phyloP scores from a whole-genome alignment of 2,888 invertebrate genomes.

The Nipponacmea schrenckii region DNA sequence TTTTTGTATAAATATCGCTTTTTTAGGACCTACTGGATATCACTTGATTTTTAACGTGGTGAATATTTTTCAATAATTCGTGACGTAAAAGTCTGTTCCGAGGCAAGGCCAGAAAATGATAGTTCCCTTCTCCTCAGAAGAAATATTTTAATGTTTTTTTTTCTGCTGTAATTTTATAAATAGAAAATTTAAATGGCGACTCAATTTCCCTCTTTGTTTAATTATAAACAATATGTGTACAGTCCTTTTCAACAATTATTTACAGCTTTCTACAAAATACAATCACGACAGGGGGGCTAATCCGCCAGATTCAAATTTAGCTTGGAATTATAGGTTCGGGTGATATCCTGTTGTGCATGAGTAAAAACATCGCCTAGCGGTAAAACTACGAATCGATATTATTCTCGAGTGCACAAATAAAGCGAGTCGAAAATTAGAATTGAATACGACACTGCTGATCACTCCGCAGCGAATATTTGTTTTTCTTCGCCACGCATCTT shows the following conservation, averaged over 20 bases:
- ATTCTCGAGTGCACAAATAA: neutral
- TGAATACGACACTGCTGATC: neutral
- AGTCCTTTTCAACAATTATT: neutral
- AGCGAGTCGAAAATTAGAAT: neutral
- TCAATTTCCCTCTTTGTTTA: no score
- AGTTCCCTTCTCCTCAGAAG: no score
- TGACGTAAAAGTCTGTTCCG: no score
- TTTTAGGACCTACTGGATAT: no score
- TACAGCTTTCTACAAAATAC: neutral
- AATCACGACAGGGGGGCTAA: neutral
- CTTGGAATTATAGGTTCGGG: neutral
- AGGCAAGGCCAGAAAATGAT: no score
- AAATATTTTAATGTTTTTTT: no score
- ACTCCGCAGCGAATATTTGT: neutral
- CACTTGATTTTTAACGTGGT: no score
- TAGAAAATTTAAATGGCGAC: no score
- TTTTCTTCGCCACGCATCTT: neutral
- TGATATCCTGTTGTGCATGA: neutral
- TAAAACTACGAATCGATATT: neutral
- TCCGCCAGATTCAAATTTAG: neutral
- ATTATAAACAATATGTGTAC: no score
- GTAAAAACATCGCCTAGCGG: neutral
- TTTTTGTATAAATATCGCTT: no score
- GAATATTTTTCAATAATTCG: no score
- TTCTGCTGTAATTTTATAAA: no score